Conservation (phyloP, 1,140 invertebrate species). For the Drosophila kurseongensis region DNA sequence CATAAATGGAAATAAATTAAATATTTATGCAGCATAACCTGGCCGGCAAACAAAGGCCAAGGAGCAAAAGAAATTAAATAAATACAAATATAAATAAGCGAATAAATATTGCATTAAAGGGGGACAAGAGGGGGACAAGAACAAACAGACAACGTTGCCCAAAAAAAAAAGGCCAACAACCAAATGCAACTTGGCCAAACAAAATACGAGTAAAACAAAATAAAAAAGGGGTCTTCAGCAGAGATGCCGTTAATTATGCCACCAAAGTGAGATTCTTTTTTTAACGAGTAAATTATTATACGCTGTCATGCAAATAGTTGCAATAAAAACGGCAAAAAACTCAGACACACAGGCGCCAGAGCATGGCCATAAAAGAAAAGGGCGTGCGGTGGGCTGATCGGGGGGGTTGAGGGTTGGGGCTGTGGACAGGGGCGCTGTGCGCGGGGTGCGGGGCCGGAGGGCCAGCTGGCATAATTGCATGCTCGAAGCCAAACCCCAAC, state of each 20-base stretch:
- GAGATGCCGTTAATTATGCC: constrained; percentile 51
- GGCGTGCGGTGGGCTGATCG: neutral
- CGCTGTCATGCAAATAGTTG: constrained; percentile 54
- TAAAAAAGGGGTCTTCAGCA: constrained; percentile 21
- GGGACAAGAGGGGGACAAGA: neutral
- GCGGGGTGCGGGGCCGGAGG: constrained; percentile 4
- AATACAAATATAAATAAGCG: constrained; percentile 38
- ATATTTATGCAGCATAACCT: constrained; percentile 42
- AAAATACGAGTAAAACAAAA: constrained; percentile 45
- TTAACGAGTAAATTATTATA: constrained; percentile 55
- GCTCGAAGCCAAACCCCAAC: constrained; percentile 35
- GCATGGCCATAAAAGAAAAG: constrained; percentile 36
- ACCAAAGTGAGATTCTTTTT: constrained; percentile 48
- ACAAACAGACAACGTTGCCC: constrained; percentile 10
- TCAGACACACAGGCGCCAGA: constrained; percentile 48
- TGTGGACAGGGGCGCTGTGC: neutral
- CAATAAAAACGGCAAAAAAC: constrained; percentile 49
- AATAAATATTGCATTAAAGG: constrained; percentile 24
- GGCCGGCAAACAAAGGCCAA: constrained; percentile 34
- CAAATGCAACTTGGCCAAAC: constrained; percentile 39
- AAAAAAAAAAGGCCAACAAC: constrained; percentile 20
- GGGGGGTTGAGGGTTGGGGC: neutral
- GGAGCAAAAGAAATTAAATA: constrained; percentile 44
- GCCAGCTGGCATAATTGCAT: constrained; percentile 63
- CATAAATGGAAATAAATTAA: constrained; percentile 56